Evolutionary conservation across 1,140 invertebrate species (phyloP), one percentile per base, ranked within the genome.

Genomic region (Megalonaias nervosa): DNA sequence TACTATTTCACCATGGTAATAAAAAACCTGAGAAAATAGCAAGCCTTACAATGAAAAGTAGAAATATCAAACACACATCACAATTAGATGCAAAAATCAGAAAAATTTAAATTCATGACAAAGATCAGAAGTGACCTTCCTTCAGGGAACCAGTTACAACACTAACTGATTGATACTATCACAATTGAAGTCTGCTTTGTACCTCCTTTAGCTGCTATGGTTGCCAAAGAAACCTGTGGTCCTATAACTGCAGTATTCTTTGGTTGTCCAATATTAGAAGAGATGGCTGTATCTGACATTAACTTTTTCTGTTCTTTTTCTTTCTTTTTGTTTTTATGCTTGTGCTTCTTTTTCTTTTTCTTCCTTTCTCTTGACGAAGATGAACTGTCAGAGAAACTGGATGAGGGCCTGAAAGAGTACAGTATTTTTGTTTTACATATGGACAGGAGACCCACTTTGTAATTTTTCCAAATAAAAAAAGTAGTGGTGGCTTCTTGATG

Each of bases 251-350:
- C 48, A 15, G 17, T 5, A 16, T 21, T 48, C 31, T 69, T 57
- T 1, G 58, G n/a, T 58, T 71, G 21, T 12, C 31, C 21, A 38
- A 60, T 19, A 64, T 19, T 59, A 23, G n/a, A 26, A 67, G 59
- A 57, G 23, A n/a, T 26, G 55, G 23, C 56, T 67, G 13, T 14
- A 56, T 38, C 17, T 17, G 56, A 31, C 12, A 75, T 19, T 48
- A 23, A 16, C 59, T 57, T 75, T 31, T 70, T n/a, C 31, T 59
- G 57, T 71, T 16, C 69, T 65, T 75, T 64, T 62, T 79, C 21
- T 67, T 69, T 79, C 60, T 77, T 77, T 60, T 74, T 78, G 74
- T 80, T 74, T 59, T 75, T 82, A 60, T 74, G 70, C 67, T 72
- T 84, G 57, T 80, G 79, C 31, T 71, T 31, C 19, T 69, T 60